Conservation (phyloP, 2,113 vertebrate species). For the Toxotes chatareus region DNA sequence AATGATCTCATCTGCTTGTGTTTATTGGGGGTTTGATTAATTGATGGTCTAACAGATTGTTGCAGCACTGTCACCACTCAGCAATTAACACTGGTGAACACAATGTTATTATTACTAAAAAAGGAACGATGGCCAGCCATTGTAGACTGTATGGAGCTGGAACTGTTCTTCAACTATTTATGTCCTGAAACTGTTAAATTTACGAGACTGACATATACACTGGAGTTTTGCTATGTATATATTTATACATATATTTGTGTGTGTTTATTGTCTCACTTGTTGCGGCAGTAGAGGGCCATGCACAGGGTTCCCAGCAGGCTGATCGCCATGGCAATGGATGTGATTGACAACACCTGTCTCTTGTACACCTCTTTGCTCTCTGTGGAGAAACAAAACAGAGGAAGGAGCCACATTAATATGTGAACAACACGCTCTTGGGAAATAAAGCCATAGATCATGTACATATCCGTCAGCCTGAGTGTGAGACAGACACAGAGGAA, state of each 20-base stretch:
- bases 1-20: neutral
- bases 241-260: neutral
- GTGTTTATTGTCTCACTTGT: constrained; percentile 86
- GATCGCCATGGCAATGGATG: constrained; percentile 95
- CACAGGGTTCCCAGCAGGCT: constrained; percentile 94
- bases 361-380: constrained; percentile 98
- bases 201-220: neutral
- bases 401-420: constrained; percentile 48
- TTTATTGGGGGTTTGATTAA: too few relatives aligned
- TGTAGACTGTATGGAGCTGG: too few relatives aligned
- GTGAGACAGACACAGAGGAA: neutral
- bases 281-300: constrained; percentile 97
- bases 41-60: too few relatives aligned
- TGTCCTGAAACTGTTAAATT: neutral
- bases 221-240: neutral
- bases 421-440: constrained; percentile 36
- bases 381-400: constrained; percentile 78
- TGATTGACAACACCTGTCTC: constrained; percentile 96
- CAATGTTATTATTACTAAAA: neutral
- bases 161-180: neutral
- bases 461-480: neutral
- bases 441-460: constrained; percentile 34
- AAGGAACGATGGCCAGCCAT: too few relatives aligned
- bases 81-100: too few relatives aligned
- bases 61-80: too few relatives aligned